Conservation (phyloP, 2,888 invertebrate genomes). For the Tigriopus californicus region DNA sequence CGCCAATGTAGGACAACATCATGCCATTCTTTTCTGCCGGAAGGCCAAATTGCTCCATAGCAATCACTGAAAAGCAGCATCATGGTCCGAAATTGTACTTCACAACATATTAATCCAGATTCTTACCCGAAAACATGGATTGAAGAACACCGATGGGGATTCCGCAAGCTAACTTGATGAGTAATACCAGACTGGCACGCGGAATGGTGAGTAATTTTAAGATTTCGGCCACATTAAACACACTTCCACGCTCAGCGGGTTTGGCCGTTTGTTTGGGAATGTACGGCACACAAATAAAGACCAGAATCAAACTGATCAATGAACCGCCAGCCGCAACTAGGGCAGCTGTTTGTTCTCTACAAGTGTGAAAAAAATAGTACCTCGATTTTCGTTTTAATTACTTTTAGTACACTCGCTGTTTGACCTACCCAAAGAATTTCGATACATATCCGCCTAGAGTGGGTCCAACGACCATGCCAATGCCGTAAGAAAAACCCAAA, state of each 20-base stretch:
- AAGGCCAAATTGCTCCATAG: slow-evolving; percentile 12
- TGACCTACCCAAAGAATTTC: background rate
- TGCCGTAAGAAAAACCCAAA: slow-evolving; percentile 11
- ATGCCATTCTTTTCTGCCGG: slow-evolving; percentile 8
- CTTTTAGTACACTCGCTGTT: no score
- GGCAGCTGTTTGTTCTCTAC: slow-evolving; percentile 7
- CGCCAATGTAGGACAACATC: slow-evolving; percentile 8
- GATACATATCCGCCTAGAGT: slow-evolving; percentile 6
- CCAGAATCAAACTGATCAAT: slow-evolving; percentile 5
- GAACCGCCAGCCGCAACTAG: slow-evolving; percentile 5
- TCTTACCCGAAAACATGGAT: slow-evolving; percentile 12
- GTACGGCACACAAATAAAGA: slow-evolving; percentile 8
- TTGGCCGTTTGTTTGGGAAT: slow-evolving; percentile 1
- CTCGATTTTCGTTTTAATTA: no score
- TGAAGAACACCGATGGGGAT: slow-evolving; percentile 10
- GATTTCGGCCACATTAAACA: slow-evolving; percentile 1
- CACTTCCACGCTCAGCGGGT: background rate
- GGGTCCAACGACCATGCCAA: slow-evolving; percentile 14
- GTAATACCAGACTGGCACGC: background rate
- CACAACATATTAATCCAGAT: no score
- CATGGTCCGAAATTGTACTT: background rate
- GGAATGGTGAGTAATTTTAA: background rate
- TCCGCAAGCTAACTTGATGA: slow-evolving; percentile 10
- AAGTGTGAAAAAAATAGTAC: background rate
- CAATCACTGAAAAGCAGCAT: slow-evolving; percentile 8